These are phyloP conservation scores for Eueremaeus valkanovi DNA, from an alignment of 2,888 invertebrate genomes.

Conservation along the genomic window DNA sequence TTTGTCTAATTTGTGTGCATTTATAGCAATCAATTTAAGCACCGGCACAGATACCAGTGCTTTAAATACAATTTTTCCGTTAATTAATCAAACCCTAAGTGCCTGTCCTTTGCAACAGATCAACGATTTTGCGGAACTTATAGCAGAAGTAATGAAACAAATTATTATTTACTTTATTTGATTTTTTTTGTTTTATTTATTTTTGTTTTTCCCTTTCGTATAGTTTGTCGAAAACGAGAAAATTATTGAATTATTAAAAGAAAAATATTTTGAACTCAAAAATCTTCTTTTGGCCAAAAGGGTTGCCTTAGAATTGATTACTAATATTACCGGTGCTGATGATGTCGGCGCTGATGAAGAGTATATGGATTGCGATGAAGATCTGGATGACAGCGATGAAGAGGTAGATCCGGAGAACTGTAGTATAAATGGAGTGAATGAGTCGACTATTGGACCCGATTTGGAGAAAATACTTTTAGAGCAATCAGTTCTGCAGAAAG, in stretches of 20 bases:
- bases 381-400: conserved; percentile 3
- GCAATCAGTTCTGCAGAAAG: neutral
- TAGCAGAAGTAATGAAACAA: neutral
- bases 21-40: neutral
- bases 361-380: neutral
- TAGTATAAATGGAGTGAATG: neutral
- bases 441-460: neutral
- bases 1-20: neutral
- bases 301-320: conserved; percentile 27
- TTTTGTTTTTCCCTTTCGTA: neutral
- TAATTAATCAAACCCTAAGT: neutral
- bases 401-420: neutral
- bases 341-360: neutral
- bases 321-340: conserved; percentile 33
- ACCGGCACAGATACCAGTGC: neutral
- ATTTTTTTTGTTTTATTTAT: neutral
- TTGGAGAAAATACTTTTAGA: neutral
- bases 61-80: neutral
- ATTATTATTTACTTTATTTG: neutral
- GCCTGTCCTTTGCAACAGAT: neutral
- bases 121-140: neutral
- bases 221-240: neutral
- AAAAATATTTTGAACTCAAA: neutral
- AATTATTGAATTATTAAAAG: neutral
- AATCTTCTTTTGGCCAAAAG: conserved; percentile 12